Conservation (phyloP, 2,888 invertebrate genomes). For the Alcis repandata region DNA sequence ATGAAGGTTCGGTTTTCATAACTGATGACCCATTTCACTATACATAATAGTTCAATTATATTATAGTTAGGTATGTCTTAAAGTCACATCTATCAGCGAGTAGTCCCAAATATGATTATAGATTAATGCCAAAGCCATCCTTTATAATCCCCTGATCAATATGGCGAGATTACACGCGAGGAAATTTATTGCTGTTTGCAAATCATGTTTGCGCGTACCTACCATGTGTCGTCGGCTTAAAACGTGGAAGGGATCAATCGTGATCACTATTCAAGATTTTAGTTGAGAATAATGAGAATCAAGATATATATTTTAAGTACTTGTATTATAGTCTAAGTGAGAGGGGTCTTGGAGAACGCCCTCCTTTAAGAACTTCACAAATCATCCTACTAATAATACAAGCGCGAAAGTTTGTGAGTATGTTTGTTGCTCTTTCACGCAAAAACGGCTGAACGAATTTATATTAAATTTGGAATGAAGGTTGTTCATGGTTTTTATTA, state of each 20-base stretch:
- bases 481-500: no score
- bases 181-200: conserved; percentile 29
- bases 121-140: conserved; percentile 26
- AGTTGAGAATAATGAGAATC: not conserved
- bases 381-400: no score
- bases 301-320: no score
- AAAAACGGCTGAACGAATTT: no score
- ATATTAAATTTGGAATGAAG: no score
- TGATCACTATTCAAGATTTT: not conserved
- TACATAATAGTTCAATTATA: not conserved
- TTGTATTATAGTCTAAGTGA: no score
- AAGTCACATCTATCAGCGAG: conserved; percentile 16
- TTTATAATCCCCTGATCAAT: conserved; percentile 30
- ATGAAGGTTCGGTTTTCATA: no score
- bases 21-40: not conserved
- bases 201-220: conserved; percentile 14
- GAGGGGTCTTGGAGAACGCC: no score
- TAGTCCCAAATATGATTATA: conserved; percentile 21
- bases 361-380: no score
- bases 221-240: conserved; percentile 6
- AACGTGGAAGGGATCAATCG: conserved; percentile 1
- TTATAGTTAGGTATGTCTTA: not conserved
- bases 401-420: no score
- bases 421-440: no score
- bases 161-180: conserved; percentile 19